phyloP scores from a whole-genome alignment of 2,888 invertebrate genomes.

The Rhogogaster chlorosoma region DNA sequence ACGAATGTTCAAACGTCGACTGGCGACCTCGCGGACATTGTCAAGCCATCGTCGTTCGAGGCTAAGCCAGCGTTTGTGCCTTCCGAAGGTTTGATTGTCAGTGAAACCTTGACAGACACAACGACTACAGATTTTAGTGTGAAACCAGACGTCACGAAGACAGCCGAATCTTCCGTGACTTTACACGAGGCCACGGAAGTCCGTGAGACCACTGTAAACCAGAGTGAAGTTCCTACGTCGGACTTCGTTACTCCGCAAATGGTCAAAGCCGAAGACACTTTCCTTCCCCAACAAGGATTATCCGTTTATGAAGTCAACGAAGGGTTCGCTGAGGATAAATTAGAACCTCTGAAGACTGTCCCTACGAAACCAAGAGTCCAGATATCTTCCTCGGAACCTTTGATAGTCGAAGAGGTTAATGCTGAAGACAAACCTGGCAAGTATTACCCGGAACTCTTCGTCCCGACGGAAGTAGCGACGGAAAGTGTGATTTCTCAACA shows the following conservation, averaged over 20 bases:
- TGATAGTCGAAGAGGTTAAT: conserved; percentile 85
- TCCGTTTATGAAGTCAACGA: conserved; percentile 84
- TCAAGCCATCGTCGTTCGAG: conserved; percentile 76
- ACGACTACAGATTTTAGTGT: conserved; percentile 72
- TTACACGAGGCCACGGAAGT: conserved; percentile 84
- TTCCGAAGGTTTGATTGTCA: conserved; percentile 78
- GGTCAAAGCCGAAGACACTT: conserved; percentile 80
- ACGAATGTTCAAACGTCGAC: conserved; percentile 78
- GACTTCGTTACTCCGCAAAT: conserved; percentile 77
- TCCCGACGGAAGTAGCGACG: conserved; percentile 88
- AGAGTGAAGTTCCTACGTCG: conserved; percentile 82
- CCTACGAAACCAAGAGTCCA: conserved; percentile 82
- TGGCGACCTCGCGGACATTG: conserved; percentile 77
- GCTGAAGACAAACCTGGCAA: conserved; percentile 87
- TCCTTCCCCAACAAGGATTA: conserved; percentile 83
- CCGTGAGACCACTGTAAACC: conserved; percentile 82
- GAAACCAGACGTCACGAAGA: conserved; percentile 74
- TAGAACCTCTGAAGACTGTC: conserved; percentile 79
- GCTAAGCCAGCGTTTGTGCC: conserved; percentile 77
- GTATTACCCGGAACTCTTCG: conserved; percentile 88
- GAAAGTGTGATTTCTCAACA: conserved; percentile 84
- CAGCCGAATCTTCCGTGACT: conserved; percentile 81
- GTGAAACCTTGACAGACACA: conserved; percentile 76
- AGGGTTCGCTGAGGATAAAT: conserved; percentile 81
- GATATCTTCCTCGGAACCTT: conserved; percentile 82